These are phyloP conservation scores for Sylvicola cinctus DNA, from an alignment of 2,888 invertebrate species.

Conservation along the genomic window DNA sequence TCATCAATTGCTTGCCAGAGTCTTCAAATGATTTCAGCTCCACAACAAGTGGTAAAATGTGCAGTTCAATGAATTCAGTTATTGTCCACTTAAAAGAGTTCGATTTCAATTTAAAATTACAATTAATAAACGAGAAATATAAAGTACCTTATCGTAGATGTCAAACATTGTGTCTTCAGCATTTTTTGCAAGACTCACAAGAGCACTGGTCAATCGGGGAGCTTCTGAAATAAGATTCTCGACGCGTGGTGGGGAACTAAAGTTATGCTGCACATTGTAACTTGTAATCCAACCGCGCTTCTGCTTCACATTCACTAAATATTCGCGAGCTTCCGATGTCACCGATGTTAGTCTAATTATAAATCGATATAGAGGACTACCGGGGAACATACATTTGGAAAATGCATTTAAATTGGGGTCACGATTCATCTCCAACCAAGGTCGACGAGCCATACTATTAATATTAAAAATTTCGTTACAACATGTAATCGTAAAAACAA, in stretches of 20 bases:
- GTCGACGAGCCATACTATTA: conserved; percentile 10
- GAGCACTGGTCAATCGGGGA: conserved; percentile 34
- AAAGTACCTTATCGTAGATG: conserved; percentile 31
- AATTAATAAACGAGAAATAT: neutral
- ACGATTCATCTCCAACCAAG: conserved; percentile 34
- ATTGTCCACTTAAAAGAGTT: conserved; percentile 19
- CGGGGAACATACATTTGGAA: conserved; percentile 42
- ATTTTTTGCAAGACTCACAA: conserved; percentile 30
- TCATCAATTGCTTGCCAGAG: conserved; percentile 29
- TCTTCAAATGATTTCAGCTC: conserved; percentile 32
- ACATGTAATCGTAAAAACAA: no score
- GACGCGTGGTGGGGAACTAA: conserved; percentile 41
- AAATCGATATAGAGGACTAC: conserved; percentile 31
- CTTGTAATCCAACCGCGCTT: conserved; percentile 42
- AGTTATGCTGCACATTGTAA: conserved; percentile 46
- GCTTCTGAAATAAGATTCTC: conserved; percentile 36
- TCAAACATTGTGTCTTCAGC: conserved; percentile 34
- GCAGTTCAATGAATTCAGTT: conserved; percentile 44
- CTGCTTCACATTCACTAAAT: conserved; percentile 14
- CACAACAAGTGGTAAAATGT: conserved; percentile 31
- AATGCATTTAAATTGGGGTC: conserved; percentile 41
- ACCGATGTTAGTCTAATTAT: conserved; percentile 23
- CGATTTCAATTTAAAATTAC: neutral
- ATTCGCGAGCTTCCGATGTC: conserved; percentile 21
- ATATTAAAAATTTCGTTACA: no score